phyloP scores from a whole-genome alignment of 2,113 vertebrate genomes.

The Ivindomyrus marchei region DNA sequence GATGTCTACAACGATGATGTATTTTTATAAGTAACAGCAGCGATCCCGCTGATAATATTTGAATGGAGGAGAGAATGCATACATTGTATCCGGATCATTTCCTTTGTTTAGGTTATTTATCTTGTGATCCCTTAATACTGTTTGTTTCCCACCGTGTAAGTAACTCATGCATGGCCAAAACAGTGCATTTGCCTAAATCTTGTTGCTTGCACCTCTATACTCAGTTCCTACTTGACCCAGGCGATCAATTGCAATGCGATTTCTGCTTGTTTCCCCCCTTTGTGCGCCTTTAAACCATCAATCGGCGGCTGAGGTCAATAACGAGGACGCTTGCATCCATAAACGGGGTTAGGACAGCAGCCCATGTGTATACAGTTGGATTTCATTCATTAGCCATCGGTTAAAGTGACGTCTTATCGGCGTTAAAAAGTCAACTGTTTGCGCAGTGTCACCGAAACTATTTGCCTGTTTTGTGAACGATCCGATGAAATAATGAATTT shows the following conservation, averaged over 20 bases:
- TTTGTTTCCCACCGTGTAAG: background rate
- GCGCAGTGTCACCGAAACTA: background rate
- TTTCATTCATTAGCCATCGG: background rate
- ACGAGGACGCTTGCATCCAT: background rate
- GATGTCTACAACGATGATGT: background rate
- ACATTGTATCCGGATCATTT: background rate
- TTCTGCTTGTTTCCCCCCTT: background rate
- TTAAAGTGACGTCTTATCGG: background rate
- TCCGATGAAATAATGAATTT: background rate
- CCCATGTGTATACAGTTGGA: background rate
- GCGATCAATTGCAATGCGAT: background rate
- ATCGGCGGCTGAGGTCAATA: background rate
- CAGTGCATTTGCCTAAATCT: background rate
- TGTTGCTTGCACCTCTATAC: background rate
- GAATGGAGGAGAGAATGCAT: background rate
- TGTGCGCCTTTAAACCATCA: background rate
- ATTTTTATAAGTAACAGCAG: background rate
- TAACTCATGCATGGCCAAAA: background rate
- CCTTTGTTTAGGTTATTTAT: slow-evolving; percentile 17
- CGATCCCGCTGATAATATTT: background rate
- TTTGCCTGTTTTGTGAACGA: background rate
- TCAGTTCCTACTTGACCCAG: background rate
- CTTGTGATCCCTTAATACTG: background rate
- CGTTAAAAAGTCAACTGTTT: background rate
- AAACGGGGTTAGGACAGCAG: background rate